Percentiles rank a stretch among this genome's conserved stretches.
Evolutionary conservation across 2,113 vertebrate genomes (phyloP).

Genomic region (Pituophis catenifer): DNA sequence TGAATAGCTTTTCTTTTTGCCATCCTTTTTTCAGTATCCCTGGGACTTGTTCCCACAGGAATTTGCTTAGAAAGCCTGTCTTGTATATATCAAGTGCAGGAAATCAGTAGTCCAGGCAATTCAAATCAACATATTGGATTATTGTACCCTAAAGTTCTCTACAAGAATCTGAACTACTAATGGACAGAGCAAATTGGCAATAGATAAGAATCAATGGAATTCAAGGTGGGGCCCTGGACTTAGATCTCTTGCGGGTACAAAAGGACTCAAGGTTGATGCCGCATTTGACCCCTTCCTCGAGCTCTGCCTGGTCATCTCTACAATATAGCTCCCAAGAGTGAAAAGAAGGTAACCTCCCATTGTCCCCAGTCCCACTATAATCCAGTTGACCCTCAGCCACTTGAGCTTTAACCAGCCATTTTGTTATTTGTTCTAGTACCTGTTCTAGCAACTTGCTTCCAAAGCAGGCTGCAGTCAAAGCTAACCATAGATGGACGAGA

Average conservation of each 20-base stretch:
- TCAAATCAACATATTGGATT: neutral
- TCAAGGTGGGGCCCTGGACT: too few species aligned
- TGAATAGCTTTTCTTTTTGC: neutral
- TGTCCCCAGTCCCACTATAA: neutral
- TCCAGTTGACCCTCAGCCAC: neutral
- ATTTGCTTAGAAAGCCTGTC: neutral
- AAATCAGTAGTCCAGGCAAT: neutral
- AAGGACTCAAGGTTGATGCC: neutral
- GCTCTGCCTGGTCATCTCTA: too few species aligned
- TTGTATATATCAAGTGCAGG: neutral
- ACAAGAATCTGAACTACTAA: neutral
- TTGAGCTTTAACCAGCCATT: neutral
- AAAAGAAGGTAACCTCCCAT: neutral
- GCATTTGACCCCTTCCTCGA: neutral
- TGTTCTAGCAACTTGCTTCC: neutral
- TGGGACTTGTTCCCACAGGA: neutral
- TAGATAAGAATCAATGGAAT: too few species aligned
- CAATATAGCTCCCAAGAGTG: neutral
- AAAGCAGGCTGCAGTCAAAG: neutral
- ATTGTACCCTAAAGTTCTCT: neutral
- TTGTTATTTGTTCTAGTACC: neutral
- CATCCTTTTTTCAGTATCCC: neutral
- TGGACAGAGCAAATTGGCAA: too few species aligned
- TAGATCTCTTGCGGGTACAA: too few species aligned
- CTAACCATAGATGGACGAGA: too few species aligned